Evolutionary conservation across 2,113 vertebrate species (phyloP), one percentile per base, ranked within the genome.

Genomic region (Centropristis striata): DNA sequence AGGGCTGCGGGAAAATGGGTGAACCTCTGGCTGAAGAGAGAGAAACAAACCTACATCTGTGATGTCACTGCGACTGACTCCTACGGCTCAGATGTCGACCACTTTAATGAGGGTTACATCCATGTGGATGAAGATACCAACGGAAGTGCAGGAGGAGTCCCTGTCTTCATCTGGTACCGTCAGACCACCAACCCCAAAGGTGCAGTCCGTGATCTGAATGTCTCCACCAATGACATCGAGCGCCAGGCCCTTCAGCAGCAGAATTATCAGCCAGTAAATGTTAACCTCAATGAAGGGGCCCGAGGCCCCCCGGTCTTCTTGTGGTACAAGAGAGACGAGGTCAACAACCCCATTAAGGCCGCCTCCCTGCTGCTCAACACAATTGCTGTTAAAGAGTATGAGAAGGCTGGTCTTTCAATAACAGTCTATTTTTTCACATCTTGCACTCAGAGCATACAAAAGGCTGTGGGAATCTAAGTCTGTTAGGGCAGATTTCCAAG

Each of bases 141-240:
- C 5, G 20, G 49, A 7, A 20, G 0, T 25, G 8, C 49, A 23
- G 2, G 2, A 23, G 60, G 60, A 36, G 5, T 8, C 0, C 2
- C 0, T 16, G 60, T 65, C 72, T 75, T 65, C 60, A 54, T 75
- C 72, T 75, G 71, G 71, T 53, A 42, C 59, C 59, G 21, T 74
- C 23, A 54, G 71, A 74, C 59, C 49, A 44, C 36, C 10, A 5
- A 54, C 60, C 10, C 37, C 5, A 0, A 32, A 1, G 4, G 0
- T 4, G 54, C 44, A 2, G 4, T 60, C n/a, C 39, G 0, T 27
- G 15, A 39, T 23, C 9, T 72, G n/a, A 1, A 61, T 0, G 4
- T 72, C 15, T 72, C 44, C 27, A 63, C 6, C n/a, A n/a, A 5
- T 13, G 5, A 1, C 3, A 1, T 0, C 0, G 10, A 63, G 14